A percentile compares a stretch with the other conserved stretches of the same genome.
phyloP scores from a whole-genome alignment of 2,113 vertebrate genomes.

The Oncorhynchus masou region DNA sequence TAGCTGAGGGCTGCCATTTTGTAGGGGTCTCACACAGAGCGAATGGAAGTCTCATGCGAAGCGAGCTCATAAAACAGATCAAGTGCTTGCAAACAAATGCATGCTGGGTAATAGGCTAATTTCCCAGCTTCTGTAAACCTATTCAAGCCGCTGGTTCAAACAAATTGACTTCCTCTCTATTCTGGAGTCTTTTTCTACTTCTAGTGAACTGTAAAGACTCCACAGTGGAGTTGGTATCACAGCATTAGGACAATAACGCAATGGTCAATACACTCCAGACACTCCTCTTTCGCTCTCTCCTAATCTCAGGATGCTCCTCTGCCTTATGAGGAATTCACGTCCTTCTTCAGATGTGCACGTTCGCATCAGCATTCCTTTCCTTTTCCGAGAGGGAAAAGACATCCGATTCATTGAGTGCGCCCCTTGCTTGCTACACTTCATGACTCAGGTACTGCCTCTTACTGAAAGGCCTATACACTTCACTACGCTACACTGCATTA shows the following conservation, averaged over 20 bases:
- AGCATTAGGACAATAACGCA: not conserved
- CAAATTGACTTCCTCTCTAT: slow-evolving; percentile 31
- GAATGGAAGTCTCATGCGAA: slow-evolving; percentile 56
- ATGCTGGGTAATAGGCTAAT: slow-evolving; percentile 60
- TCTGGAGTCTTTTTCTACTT: not conserved
- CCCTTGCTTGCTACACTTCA: slow-evolving; percentile 52
- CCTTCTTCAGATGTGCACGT: slow-evolving; percentile 49
- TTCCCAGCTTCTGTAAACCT: slow-evolving; percentile 38
- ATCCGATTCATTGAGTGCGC: slow-evolving; percentile 58
- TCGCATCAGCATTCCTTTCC: slow-evolving; percentile 51
- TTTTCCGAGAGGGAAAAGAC: slow-evolving; percentile 44
- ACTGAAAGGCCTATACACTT: slow-evolving; percentile 42
- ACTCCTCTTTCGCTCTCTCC: slow-evolving; percentile 9
- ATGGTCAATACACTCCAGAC: not conserved
- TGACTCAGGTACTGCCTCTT: slow-evolving; percentile 43
- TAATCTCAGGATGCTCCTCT: slow-evolving; percentile 26
- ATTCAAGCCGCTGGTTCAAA: slow-evolving; percentile 14
- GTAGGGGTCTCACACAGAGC: slow-evolving; percentile 68
- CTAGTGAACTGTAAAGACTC: too few species aligned
- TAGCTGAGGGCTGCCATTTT: slow-evolving; percentile 65
- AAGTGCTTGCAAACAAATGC: slow-evolving; percentile 56
- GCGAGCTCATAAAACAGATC: slow-evolving; percentile 62
- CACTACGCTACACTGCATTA: not conserved
- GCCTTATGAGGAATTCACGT: slow-evolving; percentile 42
- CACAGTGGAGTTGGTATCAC: not conserved